phyloP scores from a whole-genome alignment of 2,888 invertebrate species.

The Chrysolina oricalcia region DNA sequence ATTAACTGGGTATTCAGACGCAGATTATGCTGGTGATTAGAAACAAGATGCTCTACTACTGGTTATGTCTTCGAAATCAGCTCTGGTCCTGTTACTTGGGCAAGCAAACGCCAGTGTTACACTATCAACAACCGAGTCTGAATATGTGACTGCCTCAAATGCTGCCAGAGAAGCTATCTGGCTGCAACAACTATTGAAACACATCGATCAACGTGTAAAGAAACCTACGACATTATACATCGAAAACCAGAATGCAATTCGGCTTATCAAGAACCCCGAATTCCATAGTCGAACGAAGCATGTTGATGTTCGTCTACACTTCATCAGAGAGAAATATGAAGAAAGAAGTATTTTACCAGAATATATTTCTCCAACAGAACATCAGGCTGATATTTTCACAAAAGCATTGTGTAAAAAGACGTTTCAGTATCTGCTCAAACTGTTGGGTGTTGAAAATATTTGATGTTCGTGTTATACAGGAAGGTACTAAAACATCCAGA shows the following conservation, averaged over 20 bases:
- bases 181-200: constrained; percentile 33
- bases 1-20: constrained; percentile 27
- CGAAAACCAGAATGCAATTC: constrained; percentile 33
- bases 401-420: too few relatives aligned
- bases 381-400: constrained; percentile 37
- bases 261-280: constrained; percentile 28
- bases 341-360: constrained; percentile 3
- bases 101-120: constrained; percentile 50
- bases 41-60: constrained; percentile 53
- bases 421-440: too few relatives aligned
- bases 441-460: too few relatives aligned
- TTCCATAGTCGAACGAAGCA: constrained; percentile 34
- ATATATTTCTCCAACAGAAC: constrained; percentile 10
- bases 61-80: constrained; percentile 52
- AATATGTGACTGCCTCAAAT: constrained; percentile 55
- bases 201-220: constrained; percentile 28
- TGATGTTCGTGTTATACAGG: too few relatives aligned
- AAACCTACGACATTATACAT: too few relatives aligned
- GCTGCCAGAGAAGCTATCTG: constrained; percentile 54
- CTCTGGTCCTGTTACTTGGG: constrained; percentile 53
- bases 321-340: constrained; percentile 37
- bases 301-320: too few relatives aligned
- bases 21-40: too few relatives aligned
- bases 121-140: constrained; percentile 44
- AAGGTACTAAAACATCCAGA: too few relatives aligned